Base-by-base conservation (phyloP, 2,888 invertebrate species). In the Dynastes hyllus region DNA sequence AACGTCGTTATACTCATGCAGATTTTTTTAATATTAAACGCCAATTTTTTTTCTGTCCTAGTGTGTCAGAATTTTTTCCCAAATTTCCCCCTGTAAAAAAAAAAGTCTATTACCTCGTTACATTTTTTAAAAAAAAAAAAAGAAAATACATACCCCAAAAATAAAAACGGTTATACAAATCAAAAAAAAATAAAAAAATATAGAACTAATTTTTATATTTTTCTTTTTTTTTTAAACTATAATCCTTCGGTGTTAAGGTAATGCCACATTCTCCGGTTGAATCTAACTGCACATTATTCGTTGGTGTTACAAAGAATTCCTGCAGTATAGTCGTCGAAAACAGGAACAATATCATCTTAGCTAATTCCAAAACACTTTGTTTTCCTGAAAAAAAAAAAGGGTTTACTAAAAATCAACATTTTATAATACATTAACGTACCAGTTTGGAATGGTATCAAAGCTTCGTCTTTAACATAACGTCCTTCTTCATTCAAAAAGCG, bases 321-420 rank as follows among this genome's bases (percentile, higher is more conserved):
- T 93, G 89, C 0, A 95, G 85, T 9, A 96, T 90, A 53, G 92
- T 90, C 0, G 93, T 92, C 6, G 91, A 90, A 69, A 93, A 93
- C 1, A 95, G 86, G 79, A 92, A 92, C 37, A 94, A 85, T 29
- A 93, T 86, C 93, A 95, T 95, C 81, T 92, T 92, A 0, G 95
- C 95, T 63, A 96, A 88, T 85, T 96, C 97, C 97, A 0, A 96
- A 92, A 86, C 97, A 97, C 92, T 94, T 50, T 96, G 92, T 87
- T 96, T 95, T 27, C 96, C 96, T 96, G 50, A 40, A n/a, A 40
- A 77, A 2, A 45, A 45, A 45, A 37, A 5, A 4, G 32, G 32
- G 0, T 5, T 37, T 37, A 37, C 32, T 37, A 37, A 37, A 37
- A 37, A 37, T 37, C 6, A 37, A 37, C 4, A 37, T 5, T 37